Evolutionary conservation across 2,797 vertebrate genomes (phyloP).

Genomic region (Fistularia tabacaria): DNA sequence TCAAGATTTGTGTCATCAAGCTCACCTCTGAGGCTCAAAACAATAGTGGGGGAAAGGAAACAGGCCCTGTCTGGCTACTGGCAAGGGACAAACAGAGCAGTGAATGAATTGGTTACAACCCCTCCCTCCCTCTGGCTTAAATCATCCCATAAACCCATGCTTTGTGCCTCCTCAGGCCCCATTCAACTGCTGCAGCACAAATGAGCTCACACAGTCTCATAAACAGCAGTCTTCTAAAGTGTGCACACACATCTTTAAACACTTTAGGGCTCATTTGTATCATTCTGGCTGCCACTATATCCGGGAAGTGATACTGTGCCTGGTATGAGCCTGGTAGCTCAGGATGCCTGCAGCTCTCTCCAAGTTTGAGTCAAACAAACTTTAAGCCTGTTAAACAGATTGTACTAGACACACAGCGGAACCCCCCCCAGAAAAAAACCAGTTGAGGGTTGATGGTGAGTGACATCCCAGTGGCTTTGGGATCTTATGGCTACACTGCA

Average conservation of each 20-base stretch:
- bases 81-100: constrained; percentile 56
- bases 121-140: constrained; percentile 37
- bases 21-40: constrained; percentile 67
- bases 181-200: constrained; percentile 55
- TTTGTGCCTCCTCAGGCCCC: constrained; percentile 47
- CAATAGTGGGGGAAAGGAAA: constrained; percentile 55
- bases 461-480: not conserved
- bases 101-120: constrained; percentile 44
- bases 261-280: constrained; percentile 51
- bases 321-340: constrained; percentile 20
- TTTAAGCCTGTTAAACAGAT: not conserved
- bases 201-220: constrained; percentile 51
- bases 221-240: constrained; percentile 55
- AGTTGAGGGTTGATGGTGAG: constrained; percentile 6
- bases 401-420: constrained; percentile 10
- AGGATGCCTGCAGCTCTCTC: constrained; percentile 15
- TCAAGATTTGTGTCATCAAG: constrained; percentile 70
- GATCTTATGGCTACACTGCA: not conserved
- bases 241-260: constrained; percentile 67
- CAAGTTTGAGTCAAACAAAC: constrained; percentile 4
- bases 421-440: not conserved
- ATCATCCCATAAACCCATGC: constrained; percentile 61
- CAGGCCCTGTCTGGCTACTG: constrained; percentile 58
- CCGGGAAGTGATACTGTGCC: constrained; percentile 40
- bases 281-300: constrained; percentile 53